These are phyloP conservation scores for Sardina pilchardus DNA, from an alignment of 2,113 vertebrate species.

Conservation along the genomic window DNA sequence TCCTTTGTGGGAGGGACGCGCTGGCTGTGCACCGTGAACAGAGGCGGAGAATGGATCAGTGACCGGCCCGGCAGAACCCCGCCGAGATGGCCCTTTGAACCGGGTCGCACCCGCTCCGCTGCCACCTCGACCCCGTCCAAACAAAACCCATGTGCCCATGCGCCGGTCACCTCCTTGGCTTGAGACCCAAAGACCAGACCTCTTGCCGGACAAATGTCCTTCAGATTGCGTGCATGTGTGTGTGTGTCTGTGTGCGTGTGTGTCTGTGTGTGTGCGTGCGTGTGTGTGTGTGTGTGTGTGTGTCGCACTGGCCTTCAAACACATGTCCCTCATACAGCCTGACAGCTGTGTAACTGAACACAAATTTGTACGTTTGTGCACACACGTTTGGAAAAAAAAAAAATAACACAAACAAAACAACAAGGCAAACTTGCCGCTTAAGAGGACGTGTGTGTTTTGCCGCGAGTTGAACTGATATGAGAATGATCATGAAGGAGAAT, in stretches of 20 bases:
- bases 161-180: background rate
- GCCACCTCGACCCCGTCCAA: background rate
- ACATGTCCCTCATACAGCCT: background rate
- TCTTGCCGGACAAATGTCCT: background rate
- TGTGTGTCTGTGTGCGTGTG: background rate
- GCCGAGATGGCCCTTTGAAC: background rate
- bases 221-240: background rate
- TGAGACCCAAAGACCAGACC: background rate
- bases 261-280: background rate
- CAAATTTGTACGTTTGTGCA: background rate
- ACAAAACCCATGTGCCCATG: background rate
- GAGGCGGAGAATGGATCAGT: slow-evolving; percentile 3
- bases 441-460: background rate
- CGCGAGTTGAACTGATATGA: background rate
- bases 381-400: background rate
- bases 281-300: background rate
- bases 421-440: background rate
- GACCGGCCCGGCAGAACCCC: slow-evolving; percentile 6
- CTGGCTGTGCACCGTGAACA: slow-evolving; percentile 33
- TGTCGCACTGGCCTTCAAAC: background rate
- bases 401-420: slow-evolving; percentile 5
- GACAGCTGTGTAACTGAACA: background rate
- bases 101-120: background rate
- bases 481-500: background rate
- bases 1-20: slow-evolving; percentile 30